These are phyloP conservation scores for Patella depressa DNA, from an alignment of 2,888 invertebrate species.

Conservation along the genomic window DNA sequence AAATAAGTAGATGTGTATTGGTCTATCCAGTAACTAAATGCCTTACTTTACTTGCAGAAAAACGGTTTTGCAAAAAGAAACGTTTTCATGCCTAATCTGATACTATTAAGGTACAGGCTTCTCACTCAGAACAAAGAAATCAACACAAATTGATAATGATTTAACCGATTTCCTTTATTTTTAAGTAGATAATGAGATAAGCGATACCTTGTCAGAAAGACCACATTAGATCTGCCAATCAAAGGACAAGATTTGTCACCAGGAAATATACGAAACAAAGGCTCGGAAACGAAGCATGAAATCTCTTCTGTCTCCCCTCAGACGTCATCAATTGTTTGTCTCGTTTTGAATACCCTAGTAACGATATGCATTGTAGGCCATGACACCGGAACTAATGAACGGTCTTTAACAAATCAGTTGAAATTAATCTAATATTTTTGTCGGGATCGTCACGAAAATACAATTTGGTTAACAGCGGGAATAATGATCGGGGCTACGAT, in stretches of 20 bases:
- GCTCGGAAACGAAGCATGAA: not conserved
- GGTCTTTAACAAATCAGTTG: not conserved
- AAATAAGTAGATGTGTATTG: too few species aligned
- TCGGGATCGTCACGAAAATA: not conserved
- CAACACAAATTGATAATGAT: not conserved
- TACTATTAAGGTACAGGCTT: too few species aligned
- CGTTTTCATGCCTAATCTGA: too few species aligned
- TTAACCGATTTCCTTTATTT: constrained; percentile 3
- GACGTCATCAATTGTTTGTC: constrained; percentile 1
- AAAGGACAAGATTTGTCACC: constrained; percentile 5
- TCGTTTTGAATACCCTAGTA: constrained; percentile 7
- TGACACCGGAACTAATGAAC: not conserved
- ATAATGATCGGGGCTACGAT: not conserved
- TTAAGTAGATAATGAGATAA: constrained; percentile 5
- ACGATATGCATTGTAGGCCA: not conserved
- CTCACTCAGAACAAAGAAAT: not conserved
- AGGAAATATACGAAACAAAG: not conserved
- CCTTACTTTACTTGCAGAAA: too few species aligned
- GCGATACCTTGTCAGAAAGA: constrained; percentile 2
- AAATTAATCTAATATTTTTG: not conserved
- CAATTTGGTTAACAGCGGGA: too few species aligned
- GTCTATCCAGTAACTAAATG: too few species aligned
- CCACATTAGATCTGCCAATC: constrained; percentile 6
- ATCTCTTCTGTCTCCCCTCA: constrained; percentile 1
- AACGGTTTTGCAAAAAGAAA: too few species aligned